phyloP scores from a whole-genome alignment of 1,140 invertebrate genomes.

The Drosophila murphyi region DNA sequence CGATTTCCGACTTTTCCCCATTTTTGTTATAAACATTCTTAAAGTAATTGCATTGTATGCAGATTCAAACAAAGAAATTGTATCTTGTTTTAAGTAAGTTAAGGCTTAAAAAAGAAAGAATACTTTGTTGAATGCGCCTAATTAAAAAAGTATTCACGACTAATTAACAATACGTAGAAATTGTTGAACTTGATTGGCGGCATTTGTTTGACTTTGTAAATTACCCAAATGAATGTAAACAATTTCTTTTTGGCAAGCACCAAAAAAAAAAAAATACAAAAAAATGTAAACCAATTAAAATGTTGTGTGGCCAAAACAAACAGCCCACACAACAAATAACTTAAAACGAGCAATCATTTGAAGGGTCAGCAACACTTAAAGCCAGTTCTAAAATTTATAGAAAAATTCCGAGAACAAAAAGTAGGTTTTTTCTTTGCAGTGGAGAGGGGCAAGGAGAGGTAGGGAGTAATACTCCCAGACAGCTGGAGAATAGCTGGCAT shows the following conservation, averaged over 20 bases:
- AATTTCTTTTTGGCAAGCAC: constrained; percentile 15
- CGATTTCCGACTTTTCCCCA: too few relatives aligned
- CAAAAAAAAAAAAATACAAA: not conserved
- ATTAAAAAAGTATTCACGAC: not conserved
- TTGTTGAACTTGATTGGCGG: constrained; percentile 4
- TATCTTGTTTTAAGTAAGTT: too few relatives aligned
- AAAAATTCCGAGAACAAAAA: constrained; percentile 30
- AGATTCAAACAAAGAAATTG: too few relatives aligned
- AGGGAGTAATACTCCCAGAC: not conserved
- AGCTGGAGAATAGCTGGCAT: constrained; percentile 45
- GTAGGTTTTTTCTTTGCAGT: not conserved
- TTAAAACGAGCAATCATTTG: constrained; percentile 24
- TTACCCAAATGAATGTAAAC: constrained; percentile 33
- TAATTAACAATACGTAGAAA: not conserved
- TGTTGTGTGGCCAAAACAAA: constrained; percentile 29
- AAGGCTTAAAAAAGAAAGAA: too few relatives aligned
- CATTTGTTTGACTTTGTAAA: constrained; percentile 36
- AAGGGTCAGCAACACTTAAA: constrained; percentile 4
- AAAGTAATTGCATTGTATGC: too few relatives aligned
- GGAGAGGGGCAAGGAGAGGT: not conserved
- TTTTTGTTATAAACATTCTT: too few relatives aligned
- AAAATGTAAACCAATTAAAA: constrained; percentile 65
- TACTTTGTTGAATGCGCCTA: not conserved
- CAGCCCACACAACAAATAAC: constrained; percentile 5
- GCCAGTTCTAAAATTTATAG: constrained; percentile 30